Evolutionary conservation across 2,113 vertebrate species (phyloP).

Genomic region (Chamaea fasciata): DNA sequence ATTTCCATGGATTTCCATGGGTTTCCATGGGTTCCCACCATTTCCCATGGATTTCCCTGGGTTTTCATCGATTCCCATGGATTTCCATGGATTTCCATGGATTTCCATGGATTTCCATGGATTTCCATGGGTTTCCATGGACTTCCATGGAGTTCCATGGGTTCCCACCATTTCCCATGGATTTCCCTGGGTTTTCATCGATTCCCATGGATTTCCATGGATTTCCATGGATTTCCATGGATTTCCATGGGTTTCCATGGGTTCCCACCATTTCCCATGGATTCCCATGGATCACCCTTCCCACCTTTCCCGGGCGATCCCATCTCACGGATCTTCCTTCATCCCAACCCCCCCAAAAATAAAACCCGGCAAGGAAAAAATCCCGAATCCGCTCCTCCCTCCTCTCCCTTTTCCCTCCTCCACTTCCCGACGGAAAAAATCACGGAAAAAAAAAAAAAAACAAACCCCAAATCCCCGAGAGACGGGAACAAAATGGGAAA

Average conservation of each 20-base stretch:
- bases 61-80: neutral
- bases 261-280: neutral
- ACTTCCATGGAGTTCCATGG: neutral
- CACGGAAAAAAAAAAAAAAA: neutral
- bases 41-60: fast-evolving
- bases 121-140: fast-evolving
- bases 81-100: fast-evolving
- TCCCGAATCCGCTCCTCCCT: neutral
- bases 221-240: neutral
- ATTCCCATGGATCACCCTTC: fast-evolving
- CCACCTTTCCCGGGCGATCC: fast-evolving
- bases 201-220: neutral
- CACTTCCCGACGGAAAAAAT: conserved; percentile 58
- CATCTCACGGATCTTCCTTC: fast-evolving
- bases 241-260: neutral
- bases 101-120: fast-evolving
- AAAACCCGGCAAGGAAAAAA: neutral
- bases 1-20: fast-evolving
- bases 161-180: fast-evolving
- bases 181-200: no score
- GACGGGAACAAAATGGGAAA: no score
- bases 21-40: fast-evolving
- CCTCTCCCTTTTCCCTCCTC: conserved; percentile 37
- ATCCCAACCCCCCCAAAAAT: neutral
- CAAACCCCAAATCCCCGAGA: no score